Base-by-base conservation (phyloP, 2,797 vertebrate genomes). In the Austrolebias charrua region DNA sequence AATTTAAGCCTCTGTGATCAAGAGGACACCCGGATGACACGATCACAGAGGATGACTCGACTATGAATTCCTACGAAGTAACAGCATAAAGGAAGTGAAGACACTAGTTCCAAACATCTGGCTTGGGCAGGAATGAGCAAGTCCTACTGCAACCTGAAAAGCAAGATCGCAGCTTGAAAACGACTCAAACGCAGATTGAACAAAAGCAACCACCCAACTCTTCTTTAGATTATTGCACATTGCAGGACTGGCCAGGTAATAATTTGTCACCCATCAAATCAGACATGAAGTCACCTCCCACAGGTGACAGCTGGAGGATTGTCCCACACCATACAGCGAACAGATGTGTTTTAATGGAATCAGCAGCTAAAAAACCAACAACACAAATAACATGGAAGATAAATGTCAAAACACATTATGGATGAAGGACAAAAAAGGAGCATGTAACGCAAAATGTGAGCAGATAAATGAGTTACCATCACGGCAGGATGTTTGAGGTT, bases 291-390 rank as follows among this genome's bases (percentile, higher is more conserved):
- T 52, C 42, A 12, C 14, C 46, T 78, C 85, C 54, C 76, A 52
- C 8, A 50, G 57, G 66, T 73, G 73, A 73, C 86, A 87, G 79
- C 63, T 86, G 81, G 80, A 82, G 64, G 83, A 75, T 82, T 66
- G 81, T 81, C 81, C 86, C 74, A 75, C 73, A 83, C 73, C 83
- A 86, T 84, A 81, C 77, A 80, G 71, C 73, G 71, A 88, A 66
- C 89, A 91, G 88, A 89, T 89, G 86, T 80, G 78, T 66, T 88
- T 82, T 83, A 86, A 90, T 85, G 82, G 80, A 89, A 78, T 83
- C 75, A 83, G 54, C 74, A 75, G 70, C 68, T 60, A 66, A 13
- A 67, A 60, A 77, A 71, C 74, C 59, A 74, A 2, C 10, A 35
- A 58, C 15, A 6, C 52, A 51, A 75, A 74, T 70, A 71, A 47